Evolutionary conservation across 2,797 vertebrate genomes (phyloP), one percentile per base, ranked within the genome.

Genomic region (Ptychadena robeensis): DNA sequence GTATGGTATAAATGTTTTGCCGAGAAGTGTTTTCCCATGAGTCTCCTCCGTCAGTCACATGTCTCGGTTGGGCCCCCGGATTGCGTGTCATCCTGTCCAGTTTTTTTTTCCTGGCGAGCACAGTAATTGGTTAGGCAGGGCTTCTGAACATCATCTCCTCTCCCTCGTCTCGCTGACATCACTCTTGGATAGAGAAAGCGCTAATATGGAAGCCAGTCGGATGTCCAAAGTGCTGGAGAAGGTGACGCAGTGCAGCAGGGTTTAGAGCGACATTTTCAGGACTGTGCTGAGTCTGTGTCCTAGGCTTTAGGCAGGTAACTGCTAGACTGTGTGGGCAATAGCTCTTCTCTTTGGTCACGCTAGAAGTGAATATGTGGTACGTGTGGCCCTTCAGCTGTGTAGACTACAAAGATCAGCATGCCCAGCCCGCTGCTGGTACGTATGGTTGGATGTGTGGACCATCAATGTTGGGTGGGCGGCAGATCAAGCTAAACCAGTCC

Each of bases 121-220:
- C 85, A 79, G 57, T 72, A 67, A 86, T 80, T 87, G 86, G 81
- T 64, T 81, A 73, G 78, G 78, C 37, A 70, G 75, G 85, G 81
- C 86, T 87, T 68, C 69, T 84, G 82, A 86, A 71, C 59, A 80
- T 85, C 71, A 86, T 86, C 76, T 80, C 18, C 2, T 87, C 81
- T 77, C 25, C 27, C 12, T 75, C 74, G 0, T 81, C 10, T 0
- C 59, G 83, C 84, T 22, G 14, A 82, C 53, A 70, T 71, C 22
- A 76, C 38, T 85, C 59, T 38, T 59, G 65, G 78, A 87, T 81
- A 87, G 81, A 88, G 63, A 37, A 57, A 61, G 59, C 67, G 14
- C 59, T 15, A 86, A 86, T 80, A 92, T 93, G 92, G 93, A 95
- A 88, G 90, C 11, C 87, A 86, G 87, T 70, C 76, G 81, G 76